These are phyloP conservation scores for Halcyon badia DNA, from an alignment of 2,797 vertebrate species.

Conservation along the genomic window DNA sequence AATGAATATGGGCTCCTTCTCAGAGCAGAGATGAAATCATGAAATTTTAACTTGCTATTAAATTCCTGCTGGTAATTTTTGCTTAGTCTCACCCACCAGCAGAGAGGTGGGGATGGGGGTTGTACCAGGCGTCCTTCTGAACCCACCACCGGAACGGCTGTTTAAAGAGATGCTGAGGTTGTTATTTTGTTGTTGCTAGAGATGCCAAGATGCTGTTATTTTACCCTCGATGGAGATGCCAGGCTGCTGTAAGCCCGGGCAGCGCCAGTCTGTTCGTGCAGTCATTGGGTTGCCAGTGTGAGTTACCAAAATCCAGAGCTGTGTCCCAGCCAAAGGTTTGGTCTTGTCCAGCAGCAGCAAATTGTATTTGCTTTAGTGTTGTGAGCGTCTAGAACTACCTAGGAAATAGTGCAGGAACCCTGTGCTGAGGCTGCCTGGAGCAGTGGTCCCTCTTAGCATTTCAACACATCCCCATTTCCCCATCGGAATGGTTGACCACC, in stretches of 20 bases:
- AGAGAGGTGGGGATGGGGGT: not conserved
- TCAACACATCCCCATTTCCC: not conserved
- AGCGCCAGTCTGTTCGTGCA: not conserved
- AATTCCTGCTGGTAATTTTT: not conserved
- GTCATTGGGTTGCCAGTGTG: fast-evolving
- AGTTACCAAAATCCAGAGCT: not conserved
- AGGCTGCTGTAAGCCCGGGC: not conserved
- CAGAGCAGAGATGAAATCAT: not conserved
- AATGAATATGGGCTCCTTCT: not conserved
- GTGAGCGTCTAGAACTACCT: not conserved
- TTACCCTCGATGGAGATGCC: fast-evolving
- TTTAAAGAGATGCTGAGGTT: not conserved
- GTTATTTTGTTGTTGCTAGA: not conserved
- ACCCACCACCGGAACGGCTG: fast-evolving
- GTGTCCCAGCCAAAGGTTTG: not conserved
- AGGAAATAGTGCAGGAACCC: not conserved
- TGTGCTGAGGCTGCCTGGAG: not conserved
- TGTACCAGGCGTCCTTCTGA: not conserved
- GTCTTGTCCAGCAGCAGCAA: not conserved
- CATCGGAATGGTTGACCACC: fast-evolving
- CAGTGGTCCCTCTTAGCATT: not conserved
- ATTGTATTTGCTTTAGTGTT: not conserved
- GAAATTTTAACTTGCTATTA: not conserved
- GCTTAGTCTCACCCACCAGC: not conserved
- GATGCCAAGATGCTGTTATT: not conserved